Percentiles rank a stretch among this genome's conserved stretches.
These are phyloP conservation scores for Porites lobata DNA, from an alignment of 92 coral and sea anemone species.

Conservation along the genomic window DNA sequence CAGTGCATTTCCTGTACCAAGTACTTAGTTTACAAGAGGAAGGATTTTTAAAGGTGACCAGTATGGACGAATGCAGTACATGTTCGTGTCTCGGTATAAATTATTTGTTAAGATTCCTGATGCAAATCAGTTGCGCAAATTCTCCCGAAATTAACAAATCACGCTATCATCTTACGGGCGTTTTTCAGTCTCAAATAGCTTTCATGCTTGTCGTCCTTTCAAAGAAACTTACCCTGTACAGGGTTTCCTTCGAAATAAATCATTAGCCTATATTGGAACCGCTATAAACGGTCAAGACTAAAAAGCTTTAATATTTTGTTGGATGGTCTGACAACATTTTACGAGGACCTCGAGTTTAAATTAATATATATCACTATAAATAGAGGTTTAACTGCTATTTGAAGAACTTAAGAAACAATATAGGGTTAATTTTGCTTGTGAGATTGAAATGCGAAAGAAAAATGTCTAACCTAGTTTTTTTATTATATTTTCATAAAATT, in stretches of 20 bases:
- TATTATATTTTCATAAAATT: not conserved
- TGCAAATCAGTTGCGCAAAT: not conserved
- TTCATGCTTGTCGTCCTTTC: no score
- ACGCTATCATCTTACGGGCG: constrained; percentile 20
- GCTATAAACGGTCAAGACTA: not conserved
- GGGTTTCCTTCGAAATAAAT: no score
- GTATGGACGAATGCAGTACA: not conserved
- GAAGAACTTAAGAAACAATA: constrained; percentile 12
- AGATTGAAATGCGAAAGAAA: not conserved
- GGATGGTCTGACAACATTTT: not conserved
- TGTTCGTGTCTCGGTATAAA: constrained; percentile 8
- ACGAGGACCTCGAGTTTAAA: not conserved
- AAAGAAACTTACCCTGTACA: no score
- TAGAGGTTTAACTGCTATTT: constrained; percentile 7
- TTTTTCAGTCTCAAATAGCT: not conserved
- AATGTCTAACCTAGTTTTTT: not conserved
- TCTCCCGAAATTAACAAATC: constrained; percentile 7
- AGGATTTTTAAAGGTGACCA: not conserved
- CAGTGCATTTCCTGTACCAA: constrained; percentile 67
- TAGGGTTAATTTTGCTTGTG: not conserved
- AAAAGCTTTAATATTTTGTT: constrained; percentile 1
- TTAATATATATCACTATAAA: constrained; percentile 6
- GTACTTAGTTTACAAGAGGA: constrained; percentile 22
- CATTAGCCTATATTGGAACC: no score
- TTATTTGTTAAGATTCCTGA: not conserved